Percentiles rank a stretch among this genome's conserved stretches.
These are phyloP conservation scores for Anguilla rostrata DNA, from an alignment of 2,113 vertebrate species.

Conservation along the genomic window DNA sequence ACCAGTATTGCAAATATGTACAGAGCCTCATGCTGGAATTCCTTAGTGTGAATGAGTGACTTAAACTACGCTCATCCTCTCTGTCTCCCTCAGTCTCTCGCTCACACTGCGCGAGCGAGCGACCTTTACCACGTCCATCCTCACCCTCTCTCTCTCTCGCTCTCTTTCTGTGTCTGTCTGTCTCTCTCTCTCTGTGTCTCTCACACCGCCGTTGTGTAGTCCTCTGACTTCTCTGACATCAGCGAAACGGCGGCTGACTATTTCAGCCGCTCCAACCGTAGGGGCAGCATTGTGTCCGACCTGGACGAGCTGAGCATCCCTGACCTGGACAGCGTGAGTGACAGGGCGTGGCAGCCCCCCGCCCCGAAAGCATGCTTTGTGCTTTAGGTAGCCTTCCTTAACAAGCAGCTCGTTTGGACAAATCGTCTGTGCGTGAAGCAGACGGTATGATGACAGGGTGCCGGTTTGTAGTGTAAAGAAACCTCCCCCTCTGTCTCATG, in stretches of 20 bases:
- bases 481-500: neutral
- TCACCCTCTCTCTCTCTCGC: conserved; percentile 8
- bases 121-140: neutral
- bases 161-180: neutral
- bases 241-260: conserved; percentile 92
- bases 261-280: conserved; percentile 88
- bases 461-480: neutral
- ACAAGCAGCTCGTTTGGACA: neutral
- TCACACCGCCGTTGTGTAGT: conserved; percentile 60
- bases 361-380: neutral
- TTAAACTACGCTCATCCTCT: neutral
- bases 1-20: neutral
- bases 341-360: conserved; percentile 7
- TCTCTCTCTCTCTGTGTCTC: neutral
- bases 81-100: conserved; percentile 16
- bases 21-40: neutral
- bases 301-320: conserved; percentile 81
- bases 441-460: no score
- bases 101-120: neutral
- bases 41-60: neutral
- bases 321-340: conserved; percentile 85
- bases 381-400: neutral
- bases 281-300: conserved; percentile 89
- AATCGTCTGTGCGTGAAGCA: neutral
- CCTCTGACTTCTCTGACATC: conserved; percentile 80